phyloP scores from a whole-genome alignment of 2,113 vertebrate genomes.

The Hyaena hyaena region DNA sequence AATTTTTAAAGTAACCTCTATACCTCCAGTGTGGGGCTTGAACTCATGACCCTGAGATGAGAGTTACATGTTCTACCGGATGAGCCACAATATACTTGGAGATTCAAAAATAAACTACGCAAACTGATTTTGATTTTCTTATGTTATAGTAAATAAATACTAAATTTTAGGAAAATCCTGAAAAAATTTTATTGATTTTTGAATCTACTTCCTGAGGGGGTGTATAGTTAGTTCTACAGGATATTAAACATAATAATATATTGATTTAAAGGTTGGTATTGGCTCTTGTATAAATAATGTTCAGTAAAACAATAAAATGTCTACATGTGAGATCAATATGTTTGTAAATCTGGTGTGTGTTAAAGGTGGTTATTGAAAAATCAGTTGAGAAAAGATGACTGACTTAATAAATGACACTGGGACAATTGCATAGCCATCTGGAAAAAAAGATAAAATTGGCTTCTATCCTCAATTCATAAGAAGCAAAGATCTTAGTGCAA shows the following conservation, averaged over 20 bases:
- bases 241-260: neutral
- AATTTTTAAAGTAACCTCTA: too few species aligned
- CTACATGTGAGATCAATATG: neutral
- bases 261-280: neutral
- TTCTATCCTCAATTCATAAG: neutral
- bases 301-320: neutral
- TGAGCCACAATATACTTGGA: neutral
- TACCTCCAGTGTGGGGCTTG: too few species aligned
- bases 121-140: neutral
- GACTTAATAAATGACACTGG: neutral
- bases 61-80: too few species aligned
- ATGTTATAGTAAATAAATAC: slow-evolving; percentile 11
- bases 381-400: neutral
- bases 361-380: neutral
- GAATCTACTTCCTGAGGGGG: neutral
- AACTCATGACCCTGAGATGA: too few species aligned
- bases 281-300: neutral
- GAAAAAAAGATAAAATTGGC: neutral
- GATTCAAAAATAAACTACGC: neutral
- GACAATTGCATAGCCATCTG: neutral
- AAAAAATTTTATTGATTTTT: neutral
- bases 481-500: slow-evolving; percentile 22
- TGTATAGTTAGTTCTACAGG: neutral
- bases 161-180: neutral
- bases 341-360: slow-evolving; percentile 26